Evolutionary conservation across 2,888 invertebrate genomes (phyloP).

Genomic region (Drosophila merina): DNA sequence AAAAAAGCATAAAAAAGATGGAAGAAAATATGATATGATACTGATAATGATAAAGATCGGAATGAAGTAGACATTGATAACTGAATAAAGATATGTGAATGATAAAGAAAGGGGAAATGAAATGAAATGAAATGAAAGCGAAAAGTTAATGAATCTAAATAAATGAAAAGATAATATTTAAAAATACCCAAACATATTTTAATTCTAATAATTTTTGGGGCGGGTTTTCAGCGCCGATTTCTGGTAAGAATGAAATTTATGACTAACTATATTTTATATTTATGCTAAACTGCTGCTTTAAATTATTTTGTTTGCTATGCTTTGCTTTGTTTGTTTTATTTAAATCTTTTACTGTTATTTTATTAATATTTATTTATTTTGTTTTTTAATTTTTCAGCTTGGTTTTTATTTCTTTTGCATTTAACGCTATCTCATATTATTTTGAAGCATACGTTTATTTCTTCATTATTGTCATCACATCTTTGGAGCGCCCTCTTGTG

Average conservation of each 20-base stretch:
- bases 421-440: background rate
- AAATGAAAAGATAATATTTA: conserved; percentile 56
- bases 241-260: too few species aligned
- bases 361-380: background rate
- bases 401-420: background rate
- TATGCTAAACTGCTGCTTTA: too few species aligned
- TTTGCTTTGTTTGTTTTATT: background rate
- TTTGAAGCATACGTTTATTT: background rate
- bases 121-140: conserved; percentile 54
- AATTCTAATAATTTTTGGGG: background rate
- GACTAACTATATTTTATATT: too few species aligned
- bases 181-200: conserved; percentile 8
- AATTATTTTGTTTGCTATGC: too few species aligned
- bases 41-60: conserved; percentile 5
- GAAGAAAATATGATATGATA: conserved; percentile 13
- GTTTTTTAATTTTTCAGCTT: background rate
- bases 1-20: conserved; percentile 16
- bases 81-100: conserved; percentile 12
- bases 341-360: background rate
- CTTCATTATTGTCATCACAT: background rate
- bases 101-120: conserved; percentile 8
- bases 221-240: too few species aligned
- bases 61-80: conserved; percentile 9
- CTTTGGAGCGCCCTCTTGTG: background rate
- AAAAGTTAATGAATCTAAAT: conserved; percentile 67